phyloP scores from a whole-genome alignment of 2,888 invertebrate genomes.

The Acronicta leporina region DNA sequence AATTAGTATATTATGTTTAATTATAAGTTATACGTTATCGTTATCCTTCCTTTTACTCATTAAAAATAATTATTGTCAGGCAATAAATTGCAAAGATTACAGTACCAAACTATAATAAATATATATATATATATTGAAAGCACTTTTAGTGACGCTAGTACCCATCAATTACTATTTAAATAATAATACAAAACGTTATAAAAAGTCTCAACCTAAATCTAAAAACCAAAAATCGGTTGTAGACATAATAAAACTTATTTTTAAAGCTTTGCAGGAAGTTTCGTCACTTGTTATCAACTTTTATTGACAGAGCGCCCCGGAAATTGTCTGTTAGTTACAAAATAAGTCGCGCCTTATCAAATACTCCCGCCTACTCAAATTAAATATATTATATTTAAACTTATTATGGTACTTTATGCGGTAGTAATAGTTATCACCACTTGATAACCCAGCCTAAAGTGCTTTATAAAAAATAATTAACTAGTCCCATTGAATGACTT shows the following conservation, averaged over 20 bases:
- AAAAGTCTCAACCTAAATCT: background rate
- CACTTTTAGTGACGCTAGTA: no score
- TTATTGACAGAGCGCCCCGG: constrained; percentile 37
- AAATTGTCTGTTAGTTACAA: constrained; percentile 40
- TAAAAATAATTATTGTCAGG: constrained; percentile 30
- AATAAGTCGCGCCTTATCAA: constrained; percentile 36
- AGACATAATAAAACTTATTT: background rate
- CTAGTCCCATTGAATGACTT: constrained; percentile 6
- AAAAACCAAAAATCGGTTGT: background rate
- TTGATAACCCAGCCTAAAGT: constrained; percentile 33
- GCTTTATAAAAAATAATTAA: constrained; percentile 34
- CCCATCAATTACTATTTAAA: background rate
- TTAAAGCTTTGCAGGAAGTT: constrained; percentile 31
- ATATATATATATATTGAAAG: no score
- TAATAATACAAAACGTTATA: background rate
- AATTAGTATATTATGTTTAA: constrained; percentile 36
- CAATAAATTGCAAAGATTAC: constrained; percentile 17
- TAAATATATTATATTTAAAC: constrained; percentile 34
- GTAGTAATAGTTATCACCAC: constrained; percentile 31
- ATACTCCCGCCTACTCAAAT: constrained; percentile 31
- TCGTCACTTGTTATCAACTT: constrained; percentile 43
- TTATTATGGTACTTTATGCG: constrained; percentile 40
- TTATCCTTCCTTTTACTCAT: constrained; percentile 23
- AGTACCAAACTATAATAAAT: no score
- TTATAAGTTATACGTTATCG: constrained; percentile 18